A percentile compares a stretch with the other conserved stretches of the same genome.
These are phyloP conservation scores for Resseliella maxima DNA, from an alignment of 2,888 invertebrate species.

Conservation along the genomic window DNA sequence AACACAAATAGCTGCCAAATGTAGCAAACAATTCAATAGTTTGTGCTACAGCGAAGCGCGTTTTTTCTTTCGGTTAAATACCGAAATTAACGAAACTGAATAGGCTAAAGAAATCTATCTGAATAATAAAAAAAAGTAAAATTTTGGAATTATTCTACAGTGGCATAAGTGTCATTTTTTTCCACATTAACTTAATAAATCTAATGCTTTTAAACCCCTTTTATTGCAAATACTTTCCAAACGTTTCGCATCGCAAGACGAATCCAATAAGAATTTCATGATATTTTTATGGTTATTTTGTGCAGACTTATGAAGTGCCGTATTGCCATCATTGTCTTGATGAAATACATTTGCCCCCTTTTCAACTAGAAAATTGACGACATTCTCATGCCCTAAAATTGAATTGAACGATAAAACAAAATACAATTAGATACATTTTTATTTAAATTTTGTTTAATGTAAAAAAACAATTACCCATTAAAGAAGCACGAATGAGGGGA, in stretches of 20 bases:
- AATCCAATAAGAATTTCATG: constrained; percentile 67
- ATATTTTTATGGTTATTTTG: constrained; percentile 70
- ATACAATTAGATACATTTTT: background rate
- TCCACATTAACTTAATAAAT: constrained; percentile 60
- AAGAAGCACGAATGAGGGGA: constrained; percentile 84
- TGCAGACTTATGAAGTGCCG: constrained; percentile 81
- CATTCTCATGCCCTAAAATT: constrained; percentile 72
- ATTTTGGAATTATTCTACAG: too few relatives aligned
- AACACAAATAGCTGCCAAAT: too few relatives aligned
- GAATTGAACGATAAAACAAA: background rate
- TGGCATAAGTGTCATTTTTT: background rate
- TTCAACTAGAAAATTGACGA: constrained; percentile 75
- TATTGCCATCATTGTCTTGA: constrained; percentile 84
- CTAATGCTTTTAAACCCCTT: constrained; percentile 68
- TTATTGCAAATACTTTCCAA: constrained; percentile 67
- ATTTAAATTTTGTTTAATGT: background rate
- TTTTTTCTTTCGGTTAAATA: too few relatives aligned
- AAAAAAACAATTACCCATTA: constrained; percentile 70
- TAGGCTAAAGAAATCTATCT: too few relatives aligned
- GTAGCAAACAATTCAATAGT: too few relatives aligned
- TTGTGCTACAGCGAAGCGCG: too few relatives aligned
- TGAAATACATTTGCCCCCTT: constrained; percentile 73
- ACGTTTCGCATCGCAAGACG: constrained; percentile 62
- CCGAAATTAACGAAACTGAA: too few relatives aligned
- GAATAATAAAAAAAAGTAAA: too few relatives aligned